phyloP scores from a whole-genome alignment of 2,888 invertebrate species.

The Antitype chi region DNA sequence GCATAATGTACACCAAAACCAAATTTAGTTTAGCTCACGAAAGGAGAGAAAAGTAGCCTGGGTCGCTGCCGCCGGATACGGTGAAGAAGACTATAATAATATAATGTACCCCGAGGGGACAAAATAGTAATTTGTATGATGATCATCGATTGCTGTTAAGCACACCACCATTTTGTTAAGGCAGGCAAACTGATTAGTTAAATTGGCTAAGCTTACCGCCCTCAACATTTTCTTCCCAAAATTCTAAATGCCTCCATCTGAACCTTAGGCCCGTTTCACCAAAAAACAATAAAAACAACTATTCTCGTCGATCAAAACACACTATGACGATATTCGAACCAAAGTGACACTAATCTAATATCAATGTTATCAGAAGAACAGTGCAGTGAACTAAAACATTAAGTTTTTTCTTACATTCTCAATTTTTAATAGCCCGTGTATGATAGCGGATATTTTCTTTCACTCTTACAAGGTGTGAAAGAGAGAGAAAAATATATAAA shows the following conservation, averaged over 20 bases:
- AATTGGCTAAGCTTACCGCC: conserved; percentile 14
- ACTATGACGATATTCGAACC: neutral
- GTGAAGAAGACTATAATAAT: no score
- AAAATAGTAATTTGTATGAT: neutral
- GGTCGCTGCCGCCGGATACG: no score
- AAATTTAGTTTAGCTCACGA: no score
- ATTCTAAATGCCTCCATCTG: neutral
- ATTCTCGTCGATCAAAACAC: neutral
- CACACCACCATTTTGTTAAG: neutral
- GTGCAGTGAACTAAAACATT: conserved; percentile 19
- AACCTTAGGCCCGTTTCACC: neutral
- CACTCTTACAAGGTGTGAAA: neutral
- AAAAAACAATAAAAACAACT: neutral
- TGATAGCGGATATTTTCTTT: neutral
- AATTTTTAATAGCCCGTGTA: conserved; percentile 22
- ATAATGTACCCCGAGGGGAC: neutral
- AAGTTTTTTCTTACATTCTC: conserved; percentile 32
- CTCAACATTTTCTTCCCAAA: conserved; percentile 28
- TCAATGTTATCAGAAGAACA: conserved; percentile 32
- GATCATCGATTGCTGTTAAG: neutral
- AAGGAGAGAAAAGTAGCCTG: no score
- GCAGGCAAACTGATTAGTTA: neutral
- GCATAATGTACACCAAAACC: neutral
- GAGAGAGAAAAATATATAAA: neutral
- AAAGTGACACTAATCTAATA: conserved; percentile 12